Evolutionary conservation across 53 echinoderm and acorn worm genomes (phyloP), one percentile per base, ranked within the genome.

Genomic region (Patiria pectinifera): DNA sequence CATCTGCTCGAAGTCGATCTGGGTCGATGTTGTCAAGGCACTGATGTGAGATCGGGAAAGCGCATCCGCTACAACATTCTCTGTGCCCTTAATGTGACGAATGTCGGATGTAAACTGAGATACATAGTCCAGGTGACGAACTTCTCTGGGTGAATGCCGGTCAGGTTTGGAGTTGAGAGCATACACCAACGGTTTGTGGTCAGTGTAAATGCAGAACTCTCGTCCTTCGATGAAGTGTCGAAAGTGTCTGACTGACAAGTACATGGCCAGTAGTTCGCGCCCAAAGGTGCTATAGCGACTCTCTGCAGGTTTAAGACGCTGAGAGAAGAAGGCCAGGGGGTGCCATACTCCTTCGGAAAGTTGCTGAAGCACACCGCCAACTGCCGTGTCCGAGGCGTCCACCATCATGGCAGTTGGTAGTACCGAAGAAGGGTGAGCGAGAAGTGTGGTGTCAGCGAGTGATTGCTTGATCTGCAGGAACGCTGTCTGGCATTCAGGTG

Each of bases 21-120:
- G 14, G 18, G 16, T 22, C 16, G 70, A 69, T 35, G 66, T n/a
- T 58, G 48, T 15, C 66, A 85, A 58, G 4, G 83, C 69, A n/a
- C 59, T 76, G 60, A 89, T 18, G 0, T 89, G 15, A 10, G 85
- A 49, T 18, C 93, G 74, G 13, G 95, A 95, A 7, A 95, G 92
- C 2, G 94, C 89, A 70, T 95, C 95, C 5, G 95, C 95, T 14
- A 93, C 95, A 2, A 82, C 82, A 45, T 95, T 35, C 35, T 35
- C 35, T 35, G 35, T 35, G 0, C 35, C 35, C 35, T 35, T 35
- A 1, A 35, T 35, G 70, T 95, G 90, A 19, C 93, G 48, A 11
- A 93, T 87, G 53, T 93, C 93, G 14, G 91, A 79, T 24, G 95
- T 88, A 14, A 88, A 88, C 71, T 88, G 89, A 4, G 89, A 77